Evolutionary conservation across 2,888 invertebrate genomes (phyloP).

Genomic region (Rhorus exstirpatorius): DNA sequence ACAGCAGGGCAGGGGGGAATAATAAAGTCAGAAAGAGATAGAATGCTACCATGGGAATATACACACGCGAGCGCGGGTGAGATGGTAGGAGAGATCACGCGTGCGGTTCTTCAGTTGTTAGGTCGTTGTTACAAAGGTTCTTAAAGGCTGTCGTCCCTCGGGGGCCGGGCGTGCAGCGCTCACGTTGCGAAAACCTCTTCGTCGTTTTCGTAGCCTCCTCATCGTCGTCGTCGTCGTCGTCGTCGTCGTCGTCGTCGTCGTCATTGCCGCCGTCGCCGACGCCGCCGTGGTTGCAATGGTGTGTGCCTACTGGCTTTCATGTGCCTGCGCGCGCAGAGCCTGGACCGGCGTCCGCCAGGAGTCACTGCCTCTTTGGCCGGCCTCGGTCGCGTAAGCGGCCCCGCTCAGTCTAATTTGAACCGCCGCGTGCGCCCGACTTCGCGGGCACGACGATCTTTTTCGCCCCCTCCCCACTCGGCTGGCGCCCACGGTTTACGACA

Average conservation of each 20-base stretch:
- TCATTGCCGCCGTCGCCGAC: constrained; percentile 69
- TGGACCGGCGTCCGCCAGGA: constrained; percentile 84
- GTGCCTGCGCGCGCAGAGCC: constrained; percentile 84
- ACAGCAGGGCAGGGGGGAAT: constrained; percentile 18
- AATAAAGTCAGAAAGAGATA: constrained; percentile 46
- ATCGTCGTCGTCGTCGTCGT: constrained; percentile 38
- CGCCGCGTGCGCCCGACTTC: constrained; percentile 85
- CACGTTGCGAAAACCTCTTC: constrained; percentile 45
- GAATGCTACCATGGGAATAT: constrained; percentile 40
- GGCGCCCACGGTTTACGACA: constrained; percentile 69
- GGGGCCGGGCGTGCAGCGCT: constrained; percentile 55
- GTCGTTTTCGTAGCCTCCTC: constrained; percentile 49
- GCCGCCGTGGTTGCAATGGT: constrained; percentile 69
- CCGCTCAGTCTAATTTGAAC: constrained; percentile 86
- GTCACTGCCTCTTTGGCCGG: constrained; percentile 85
- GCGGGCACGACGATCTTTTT: constrained; percentile 79
- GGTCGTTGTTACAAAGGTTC: constrained; percentile 79
- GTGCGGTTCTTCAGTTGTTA: constrained; percentile 77
- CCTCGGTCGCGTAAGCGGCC: constrained; percentile 84
- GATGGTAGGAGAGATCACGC: constrained; percentile 73
- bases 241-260: constrained; percentile 27
- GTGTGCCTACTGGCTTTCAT: constrained; percentile 68
- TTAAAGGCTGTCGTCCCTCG: constrained; percentile 71
- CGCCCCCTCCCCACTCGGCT: constrained; percentile 69
- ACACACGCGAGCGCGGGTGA: constrained; percentile 44